Evolutionary conservation across 2,888 invertebrate genomes (phyloP), one percentile per base, ranked within the genome.

Genomic region (Pandemis corylana): DNA sequence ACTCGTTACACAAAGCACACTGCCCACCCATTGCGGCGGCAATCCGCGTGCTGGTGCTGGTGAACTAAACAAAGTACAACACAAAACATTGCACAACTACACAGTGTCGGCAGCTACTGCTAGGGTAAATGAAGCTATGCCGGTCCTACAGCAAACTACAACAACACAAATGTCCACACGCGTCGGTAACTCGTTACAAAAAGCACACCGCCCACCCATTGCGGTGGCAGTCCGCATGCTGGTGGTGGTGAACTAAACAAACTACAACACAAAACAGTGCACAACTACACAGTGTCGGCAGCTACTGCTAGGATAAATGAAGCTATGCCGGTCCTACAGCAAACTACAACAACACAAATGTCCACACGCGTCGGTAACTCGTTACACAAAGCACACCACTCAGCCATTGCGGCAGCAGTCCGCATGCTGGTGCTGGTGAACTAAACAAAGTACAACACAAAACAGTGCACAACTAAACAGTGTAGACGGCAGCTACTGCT

Each of bases 371-470:
- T 36, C 20, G n/a, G n/a, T n/a, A 15, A 10, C 13, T 10, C 51
- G 66, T 13, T 62, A 59, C 41, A 28, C 56, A 74, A 12, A 64
- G 75, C 72, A 70, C 73, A 62, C 61, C 63, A 78, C 82, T 83
- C 84, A 83, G 83, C 84, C 92, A 92, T 90, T 92, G 92, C 79
- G 93, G 93, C 72, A 94, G 94, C 73, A 94, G 82, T 94, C 94
- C 62, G 94, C 94, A 90, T 44, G 44, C 44, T 9, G 44, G 44
- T 7, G 9, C 2, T 10, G 12, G 4, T 9, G 46, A 46, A 46
- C 3, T 4, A 12, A 46, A 46, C 10, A 46, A 3, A 46, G 0
- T 12, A 46, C 46, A 12, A 46, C 10, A 46, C 12, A 10, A 5
- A 15, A 51, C 13, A 51, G 51, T 28, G 2, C 28, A 36, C 28